These are phyloP conservation scores for Ptychochromis oligacanthus DNA, from an alignment of 2,113 vertebrate species.

Conservation along the genomic window DNA sequence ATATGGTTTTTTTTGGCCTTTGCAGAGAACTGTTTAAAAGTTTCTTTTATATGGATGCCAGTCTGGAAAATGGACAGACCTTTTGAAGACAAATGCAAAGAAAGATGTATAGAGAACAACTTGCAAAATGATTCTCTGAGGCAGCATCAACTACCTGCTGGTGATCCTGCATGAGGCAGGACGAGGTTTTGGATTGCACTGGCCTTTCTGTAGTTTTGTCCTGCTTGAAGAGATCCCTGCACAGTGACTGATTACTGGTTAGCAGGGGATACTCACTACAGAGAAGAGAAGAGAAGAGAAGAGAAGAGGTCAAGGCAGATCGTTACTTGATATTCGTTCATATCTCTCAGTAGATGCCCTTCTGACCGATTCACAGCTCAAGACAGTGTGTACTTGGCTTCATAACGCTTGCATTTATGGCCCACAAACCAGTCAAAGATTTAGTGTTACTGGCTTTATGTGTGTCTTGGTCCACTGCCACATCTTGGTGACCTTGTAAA, in stretches of 20 bases:
- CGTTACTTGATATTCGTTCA: constrained; percentile 17
- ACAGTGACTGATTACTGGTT: constrained; percentile 45
- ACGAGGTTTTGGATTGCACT: constrained; percentile 19
- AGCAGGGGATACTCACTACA: constrained; percentile 25
- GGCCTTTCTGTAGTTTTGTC: neutral
- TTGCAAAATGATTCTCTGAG: constrained; percentile 30
- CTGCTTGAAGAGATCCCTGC: constrained; percentile 32
- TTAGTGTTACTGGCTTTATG: constrained; percentile 62
- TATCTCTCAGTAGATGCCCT: neutral
- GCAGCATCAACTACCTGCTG: constrained; percentile 7
- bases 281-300: neutral
- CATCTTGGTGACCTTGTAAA: constrained; percentile 78
- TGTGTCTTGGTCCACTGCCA: constrained; percentile 68
- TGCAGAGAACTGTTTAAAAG: neutral
- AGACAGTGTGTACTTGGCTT: constrained; percentile 3
- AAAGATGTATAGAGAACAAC: constrained; percentile 26
- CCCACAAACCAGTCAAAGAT: constrained; percentile 50
- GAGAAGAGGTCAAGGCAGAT: neutral
- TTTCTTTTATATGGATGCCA: neutral
- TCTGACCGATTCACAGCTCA: constrained; percentile 2
- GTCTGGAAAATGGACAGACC: constrained; percentile 40
- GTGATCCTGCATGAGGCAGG: constrained; percentile 20
- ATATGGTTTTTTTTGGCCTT: neutral
- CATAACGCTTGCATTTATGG: constrained; percentile 15
- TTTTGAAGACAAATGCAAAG: constrained; percentile 28